Evolutionary conservation across 2,888 invertebrate genomes (phyloP).

Genomic region (Euphydryas editha): DNA sequence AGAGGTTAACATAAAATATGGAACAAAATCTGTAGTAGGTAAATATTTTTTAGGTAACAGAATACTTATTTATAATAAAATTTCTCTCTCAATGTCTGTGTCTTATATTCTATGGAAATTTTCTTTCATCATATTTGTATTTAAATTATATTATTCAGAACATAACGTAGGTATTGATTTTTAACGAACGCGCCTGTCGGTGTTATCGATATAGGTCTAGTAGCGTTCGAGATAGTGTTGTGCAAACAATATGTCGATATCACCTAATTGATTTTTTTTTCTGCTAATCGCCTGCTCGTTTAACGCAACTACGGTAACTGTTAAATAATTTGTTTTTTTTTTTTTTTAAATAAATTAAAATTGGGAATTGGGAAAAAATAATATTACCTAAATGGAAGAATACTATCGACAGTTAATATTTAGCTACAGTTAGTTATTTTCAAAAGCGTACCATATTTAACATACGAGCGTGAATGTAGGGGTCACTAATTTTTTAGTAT

Average conservation of each 20-base stretch:
- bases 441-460: no score
- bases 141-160: neutral
- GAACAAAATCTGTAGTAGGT: no score
- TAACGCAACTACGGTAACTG: neutral
- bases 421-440: no score
- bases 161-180: conserved; percentile 13
- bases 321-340: neutral
- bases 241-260: conserved; percentile 5
- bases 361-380: neutral
- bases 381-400: neutral
- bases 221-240: conserved; percentile 13
- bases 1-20: no score
- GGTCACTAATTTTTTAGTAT: no score
- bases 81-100: no score
- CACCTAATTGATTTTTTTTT: conserved; percentile 9
- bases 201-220: conserved; percentile 15
- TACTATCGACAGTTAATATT: no score
- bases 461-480: no score
- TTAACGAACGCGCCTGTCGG: conserved; percentile 5
- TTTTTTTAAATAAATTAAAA: neutral
- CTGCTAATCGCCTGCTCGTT: neutral
- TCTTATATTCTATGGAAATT: neutral
- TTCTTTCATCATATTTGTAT: neutral
- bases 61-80: no score
- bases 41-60: no score